Evolutionary conservation across 2,797 vertebrate genomes (phyloP).

Genomic region (Aythya fuligula): DNA sequence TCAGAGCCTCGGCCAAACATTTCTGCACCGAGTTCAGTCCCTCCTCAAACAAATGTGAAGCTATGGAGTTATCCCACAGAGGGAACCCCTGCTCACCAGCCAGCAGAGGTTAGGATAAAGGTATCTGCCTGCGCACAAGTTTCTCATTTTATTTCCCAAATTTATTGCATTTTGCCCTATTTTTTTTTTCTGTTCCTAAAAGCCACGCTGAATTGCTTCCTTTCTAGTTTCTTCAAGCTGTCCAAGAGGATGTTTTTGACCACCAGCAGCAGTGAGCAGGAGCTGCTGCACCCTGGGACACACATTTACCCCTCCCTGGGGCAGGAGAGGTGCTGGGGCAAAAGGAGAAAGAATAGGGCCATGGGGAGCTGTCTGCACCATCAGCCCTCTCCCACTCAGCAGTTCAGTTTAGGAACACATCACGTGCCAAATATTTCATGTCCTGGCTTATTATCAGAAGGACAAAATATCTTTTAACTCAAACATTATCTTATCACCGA

Average conservation of each 20-base stretch:
- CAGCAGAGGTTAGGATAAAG: not conserved
- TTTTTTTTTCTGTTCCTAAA: not conserved
- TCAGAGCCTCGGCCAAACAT: not conserved
- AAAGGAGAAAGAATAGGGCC: not conserved
- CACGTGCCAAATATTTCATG: not conserved
- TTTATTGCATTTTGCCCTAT: not conserved
- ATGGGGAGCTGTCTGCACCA: not conserved
- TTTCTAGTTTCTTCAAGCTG: not conserved
- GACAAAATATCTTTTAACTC: not conserved
- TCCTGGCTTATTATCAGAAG: not conserved
- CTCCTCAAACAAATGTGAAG: not conserved
- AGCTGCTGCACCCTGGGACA: no score
- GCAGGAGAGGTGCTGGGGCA: not conserved
- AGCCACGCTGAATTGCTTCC: not conserved
- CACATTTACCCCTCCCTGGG: not conserved
- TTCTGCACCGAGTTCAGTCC: not conserved
- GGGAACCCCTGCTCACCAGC: not conserved
- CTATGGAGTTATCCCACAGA: not conserved
- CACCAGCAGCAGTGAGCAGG: no score
- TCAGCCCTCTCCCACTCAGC: not conserved
- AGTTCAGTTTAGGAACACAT: not conserved
- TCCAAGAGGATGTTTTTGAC: no score
- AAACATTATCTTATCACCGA: not conserved
- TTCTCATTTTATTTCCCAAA: not conserved
- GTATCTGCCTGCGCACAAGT: accelerated